Evolutionary conservation across 2,113 vertebrate species (phyloP).

Genomic region (Misgurnus anguillicaudatus): DNA sequence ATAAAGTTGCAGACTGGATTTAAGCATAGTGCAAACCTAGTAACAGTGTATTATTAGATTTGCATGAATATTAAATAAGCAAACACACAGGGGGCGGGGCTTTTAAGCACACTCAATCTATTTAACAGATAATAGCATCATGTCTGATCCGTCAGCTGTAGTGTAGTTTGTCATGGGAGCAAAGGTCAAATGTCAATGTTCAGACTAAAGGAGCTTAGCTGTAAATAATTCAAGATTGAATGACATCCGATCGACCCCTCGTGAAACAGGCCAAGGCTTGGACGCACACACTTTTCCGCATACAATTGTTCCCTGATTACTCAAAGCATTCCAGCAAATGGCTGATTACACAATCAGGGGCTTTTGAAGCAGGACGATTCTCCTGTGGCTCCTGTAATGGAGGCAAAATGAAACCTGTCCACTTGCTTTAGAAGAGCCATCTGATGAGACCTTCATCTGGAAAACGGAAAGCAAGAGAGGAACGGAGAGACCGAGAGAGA

Average conservation of each 20-base stretch:
- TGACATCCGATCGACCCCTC: not conserved
- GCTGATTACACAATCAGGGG: slow-evolving; percentile 69
- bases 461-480: slow-evolving; percentile 16
- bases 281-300: not conserved
- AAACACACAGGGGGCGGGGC: too few species aligned
- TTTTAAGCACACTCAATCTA: not conserved
- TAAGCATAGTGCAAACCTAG: too few species aligned
- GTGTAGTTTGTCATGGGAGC: not conserved
- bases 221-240: not conserved
- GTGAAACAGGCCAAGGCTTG: not conserved
- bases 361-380: slow-evolving; percentile 67
- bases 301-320: slow-evolving; percentile 51
- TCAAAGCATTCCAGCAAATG: slow-evolving; percentile 48
- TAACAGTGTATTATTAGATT: too few species aligned
- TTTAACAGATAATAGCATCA: not conserved
- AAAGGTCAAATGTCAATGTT: slow-evolving; percentile 1
- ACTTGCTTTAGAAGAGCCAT: slow-evolving; percentile 57
- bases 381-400: slow-evolving; percentile 67
- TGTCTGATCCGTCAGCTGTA: not conserved
- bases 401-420: slow-evolving; percentile 66
- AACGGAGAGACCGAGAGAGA: slow-evolving; percentile 33
- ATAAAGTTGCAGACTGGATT: too few species aligned
- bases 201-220: not conserved
- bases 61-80: too few species aligned
- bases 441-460: slow-evolving; percentile 44